Evolutionary conservation across 92 coral and sea anemone species (phyloP), one percentile per base, ranked within the genome.

Genomic region (Actinernus sp.): DNA sequence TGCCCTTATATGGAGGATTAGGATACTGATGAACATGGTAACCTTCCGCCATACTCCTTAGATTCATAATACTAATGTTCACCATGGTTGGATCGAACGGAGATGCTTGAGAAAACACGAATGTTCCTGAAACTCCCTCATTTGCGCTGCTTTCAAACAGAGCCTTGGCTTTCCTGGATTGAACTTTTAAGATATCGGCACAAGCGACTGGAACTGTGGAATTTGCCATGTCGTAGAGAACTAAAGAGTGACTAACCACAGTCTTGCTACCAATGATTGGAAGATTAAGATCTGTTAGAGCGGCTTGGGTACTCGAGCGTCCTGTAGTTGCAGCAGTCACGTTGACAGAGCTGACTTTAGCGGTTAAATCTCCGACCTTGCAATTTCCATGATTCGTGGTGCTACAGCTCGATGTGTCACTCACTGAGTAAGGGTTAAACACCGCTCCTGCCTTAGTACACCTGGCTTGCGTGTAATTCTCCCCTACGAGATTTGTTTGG

Each of bases 11-110:
- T 55, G 76, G 30, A 3, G 96, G 96, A 43, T 73, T 90, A 49
- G 91, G 91, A 73, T 73, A 94, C 60, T 87, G 79, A 68, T 94
- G 98, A 0, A 94, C 92, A 37, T 94, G 98, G 32, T 73, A 94
- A 2, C 92, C 93, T 25, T 84, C 71, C 3, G 98, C 91, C 52
- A 60, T 64, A 0, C 45, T 46, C 6, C 40, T 56, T 65, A 94
- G 57, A 25, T 87, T 90, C 41, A 27, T 74, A 7, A 94, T 41
- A 45, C 63, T 38, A 13, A 86, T 73, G 13, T 82, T 73, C 12
- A 88, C 92, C 46, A 26, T 44, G 0, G 98, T 91, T 24, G 92
- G 88, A 49, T 88, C 96, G 63, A 94, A 83, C 17, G 93, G 95
- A 13, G 98, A 94, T 5, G 51, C 58, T 31, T 94, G 98, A 0